Evolutionary conservation across 2,113 vertebrate genomes (phyloP).

Genomic region (Elaphurus davidianus): DNA sequence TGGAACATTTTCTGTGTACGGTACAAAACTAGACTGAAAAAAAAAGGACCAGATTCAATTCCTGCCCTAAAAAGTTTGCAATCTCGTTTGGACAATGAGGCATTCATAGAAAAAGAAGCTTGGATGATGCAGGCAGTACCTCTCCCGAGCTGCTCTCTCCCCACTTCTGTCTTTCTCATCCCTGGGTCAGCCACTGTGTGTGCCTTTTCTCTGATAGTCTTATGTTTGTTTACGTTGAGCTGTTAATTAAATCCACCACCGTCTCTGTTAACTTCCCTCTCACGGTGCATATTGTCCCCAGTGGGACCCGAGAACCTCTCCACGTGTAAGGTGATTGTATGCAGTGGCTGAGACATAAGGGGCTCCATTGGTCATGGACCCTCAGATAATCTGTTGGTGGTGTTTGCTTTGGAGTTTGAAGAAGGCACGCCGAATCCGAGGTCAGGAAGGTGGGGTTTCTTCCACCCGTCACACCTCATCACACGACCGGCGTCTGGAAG

Average conservation of each 20-base stretch:
- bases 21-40: not conserved
- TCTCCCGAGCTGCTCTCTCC: not conserved
- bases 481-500: accelerated
- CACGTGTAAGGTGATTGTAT: accelerated
- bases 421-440: not conserved
- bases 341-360: accelerated
- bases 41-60: not conserved
- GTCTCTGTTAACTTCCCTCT: not conserved
- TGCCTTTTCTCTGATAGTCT: not conserved
- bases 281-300: accelerated
- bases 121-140: accelerated
- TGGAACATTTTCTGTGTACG: not conserved
- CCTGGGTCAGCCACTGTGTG: accelerated
- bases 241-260: accelerated
- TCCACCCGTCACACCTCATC: not conserved
- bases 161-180: not conserved
- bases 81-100: not conserved
- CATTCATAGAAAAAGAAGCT: not conserved
- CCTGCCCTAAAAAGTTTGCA: not conserved
- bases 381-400: accelerated
- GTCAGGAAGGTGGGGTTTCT: not conserved
- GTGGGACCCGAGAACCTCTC: accelerated
- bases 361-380: accelerated
- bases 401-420: not conserved
- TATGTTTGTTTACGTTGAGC: accelerated